Evolutionary conservation across 2,113 vertebrate species (phyloP).

Genomic region (Tapirus terrestris): DNA sequence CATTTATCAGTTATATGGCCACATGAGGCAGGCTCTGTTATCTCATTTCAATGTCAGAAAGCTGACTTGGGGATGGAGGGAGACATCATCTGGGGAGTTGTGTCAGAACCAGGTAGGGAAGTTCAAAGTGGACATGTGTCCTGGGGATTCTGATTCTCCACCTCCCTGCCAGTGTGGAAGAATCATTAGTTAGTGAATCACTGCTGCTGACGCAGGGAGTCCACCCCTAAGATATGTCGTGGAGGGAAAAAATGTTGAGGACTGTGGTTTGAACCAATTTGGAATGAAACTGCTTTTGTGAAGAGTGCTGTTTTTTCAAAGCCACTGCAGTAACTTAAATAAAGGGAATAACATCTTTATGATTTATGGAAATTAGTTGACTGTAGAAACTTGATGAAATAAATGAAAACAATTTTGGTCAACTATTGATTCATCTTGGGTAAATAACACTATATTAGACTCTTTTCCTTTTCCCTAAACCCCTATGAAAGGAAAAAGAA

Average conservation of each 20-base stretch:
- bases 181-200: too few species aligned
- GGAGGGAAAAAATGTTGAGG: too few species aligned
- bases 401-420: background rate
- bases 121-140: background rate
- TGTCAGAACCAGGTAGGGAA: background rate
- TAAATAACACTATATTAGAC: background rate
- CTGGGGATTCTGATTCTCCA: background rate
- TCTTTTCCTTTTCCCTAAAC: background rate
- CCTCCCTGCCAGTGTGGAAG: background rate
- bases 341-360: background rate
- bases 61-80: background rate
- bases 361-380: background rate
- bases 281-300: background rate
- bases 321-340: background rate
- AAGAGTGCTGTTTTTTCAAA: background rate
- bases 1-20: background rate
- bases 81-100: rapidly evolving
- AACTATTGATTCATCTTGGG: background rate
- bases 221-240: rapidly evolving
- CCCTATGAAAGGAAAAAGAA: background rate
- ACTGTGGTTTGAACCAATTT: rapidly evolving
- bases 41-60: background rate
- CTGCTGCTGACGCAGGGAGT: background rate
- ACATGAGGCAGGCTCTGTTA: background rate
- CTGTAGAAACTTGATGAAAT: background rate